Percentiles rank a stretch among this genome's conserved stretches.
Evolutionary conservation across 2,113 vertebrate genomes (phyloP).

Genomic region (Phasianus colchicus): DNA sequence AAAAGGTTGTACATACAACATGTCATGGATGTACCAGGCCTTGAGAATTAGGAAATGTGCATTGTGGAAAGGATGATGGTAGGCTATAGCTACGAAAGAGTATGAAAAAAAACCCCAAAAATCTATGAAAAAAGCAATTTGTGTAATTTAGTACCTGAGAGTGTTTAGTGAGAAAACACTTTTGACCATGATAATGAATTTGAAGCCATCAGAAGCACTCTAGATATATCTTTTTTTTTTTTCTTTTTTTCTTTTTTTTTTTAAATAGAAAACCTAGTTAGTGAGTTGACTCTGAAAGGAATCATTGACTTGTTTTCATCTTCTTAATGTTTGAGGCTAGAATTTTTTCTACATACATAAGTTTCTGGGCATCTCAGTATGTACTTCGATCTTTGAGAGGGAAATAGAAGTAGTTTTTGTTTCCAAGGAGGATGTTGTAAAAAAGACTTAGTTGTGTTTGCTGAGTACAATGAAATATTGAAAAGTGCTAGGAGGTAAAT

Average conservation of each 20-base stretch:
- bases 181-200: background rate
- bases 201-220: background rate
- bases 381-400: background rate
- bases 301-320: background rate
- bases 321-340: background rate
- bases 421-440: background rate
- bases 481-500: background rate
- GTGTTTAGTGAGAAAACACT: background rate
- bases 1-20: background rate
- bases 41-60: background rate
- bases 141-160: background rate
- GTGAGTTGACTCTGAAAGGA: background rate
- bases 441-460: background rate
- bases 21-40: background rate
- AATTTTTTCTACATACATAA: background rate
- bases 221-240: background rate
- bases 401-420: background rate
- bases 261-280: background rate
- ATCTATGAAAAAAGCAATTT: background rate
- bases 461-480: background rate
- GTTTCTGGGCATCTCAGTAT: background rate
- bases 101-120: background rate
- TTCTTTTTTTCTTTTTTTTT: background rate
- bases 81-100: background rate
- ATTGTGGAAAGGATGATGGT: background rate